Conservation (phyloP, 2,113 vertebrate species). For the Scomber scombrus region DNA sequence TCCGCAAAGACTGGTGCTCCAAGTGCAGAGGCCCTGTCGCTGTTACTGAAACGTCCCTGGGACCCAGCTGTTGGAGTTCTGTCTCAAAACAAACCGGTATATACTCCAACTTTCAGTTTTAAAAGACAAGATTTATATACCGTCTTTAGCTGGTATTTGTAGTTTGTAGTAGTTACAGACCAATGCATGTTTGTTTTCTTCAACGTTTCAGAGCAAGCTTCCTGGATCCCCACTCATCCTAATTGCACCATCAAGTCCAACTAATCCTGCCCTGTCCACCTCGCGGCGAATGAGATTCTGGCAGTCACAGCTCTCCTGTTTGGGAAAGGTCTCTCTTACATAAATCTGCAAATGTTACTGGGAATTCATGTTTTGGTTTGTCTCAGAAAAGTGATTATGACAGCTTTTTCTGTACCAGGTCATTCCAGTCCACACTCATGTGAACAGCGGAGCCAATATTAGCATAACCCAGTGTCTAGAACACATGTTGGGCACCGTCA, state of each 20-base stretch:
- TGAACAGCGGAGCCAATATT: slow-evolving; percentile 90
- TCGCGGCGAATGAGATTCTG: slow-evolving; percentile 96
- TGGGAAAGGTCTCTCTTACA: slow-evolving; percentile 90
- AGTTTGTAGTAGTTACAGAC: neutral
- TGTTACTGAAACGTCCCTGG: slow-evolving; percentile 97
- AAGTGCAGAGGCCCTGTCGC: slow-evolving; percentile 93
- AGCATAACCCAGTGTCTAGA: slow-evolving; percentile 95
- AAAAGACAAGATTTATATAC: neutral
- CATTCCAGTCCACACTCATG: slow-evolving; percentile 91
- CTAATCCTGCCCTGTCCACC: slow-evolving; percentile 89
- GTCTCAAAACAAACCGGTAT: slow-evolving; percentile 97
- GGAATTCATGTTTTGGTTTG: neutral
- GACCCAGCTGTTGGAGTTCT: slow-evolving; percentile 97
- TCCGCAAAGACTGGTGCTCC: slow-evolving; percentile 91
- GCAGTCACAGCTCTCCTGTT: slow-evolving; percentile 97
- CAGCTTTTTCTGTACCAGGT: slow-evolving; percentile 83
- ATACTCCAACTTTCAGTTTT: slow-evolving; percentile 11
- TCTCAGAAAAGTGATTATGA: neutral
- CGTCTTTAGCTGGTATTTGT: neutral
- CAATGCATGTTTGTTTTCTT: slow-evolving; percentile 20
- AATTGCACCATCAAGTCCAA: slow-evolving; percentile 92
- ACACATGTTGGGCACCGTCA: slow-evolving; percentile 92
- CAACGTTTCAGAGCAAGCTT: slow-evolving; percentile 89
- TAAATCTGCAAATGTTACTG: neutral
- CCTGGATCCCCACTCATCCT: slow-evolving; percentile 96